Conservation (phyloP, 2,888 invertebrate genomes). For the Teleogryllus oceanicus region DNA sequence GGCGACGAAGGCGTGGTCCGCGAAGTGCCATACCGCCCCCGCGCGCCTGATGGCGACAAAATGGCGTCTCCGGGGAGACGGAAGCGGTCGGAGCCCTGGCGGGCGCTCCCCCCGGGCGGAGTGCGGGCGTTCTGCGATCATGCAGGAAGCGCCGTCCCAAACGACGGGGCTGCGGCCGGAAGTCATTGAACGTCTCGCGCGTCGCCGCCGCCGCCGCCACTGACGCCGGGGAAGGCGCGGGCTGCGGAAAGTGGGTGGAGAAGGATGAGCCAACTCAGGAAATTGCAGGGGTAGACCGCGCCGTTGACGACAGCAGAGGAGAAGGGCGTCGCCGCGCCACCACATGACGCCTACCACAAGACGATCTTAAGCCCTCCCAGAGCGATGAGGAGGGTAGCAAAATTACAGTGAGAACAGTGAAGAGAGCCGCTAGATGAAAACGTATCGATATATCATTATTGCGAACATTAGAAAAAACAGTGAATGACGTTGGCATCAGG, state of each 20-base stretch:
- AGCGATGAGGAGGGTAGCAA: no score
- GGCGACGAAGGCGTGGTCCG: neutral
- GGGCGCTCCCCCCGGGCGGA: neutral
- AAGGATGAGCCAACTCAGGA: neutral
- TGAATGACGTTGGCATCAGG: no score
- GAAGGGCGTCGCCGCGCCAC: no score
- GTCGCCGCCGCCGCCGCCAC: no score
- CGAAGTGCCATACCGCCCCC: neutral
- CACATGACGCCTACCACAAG: no score
- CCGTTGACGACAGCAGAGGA: neutral
- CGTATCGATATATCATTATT: no score
- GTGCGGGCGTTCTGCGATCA: conserved; percentile 20
- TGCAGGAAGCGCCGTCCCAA: conserved; percentile 12
- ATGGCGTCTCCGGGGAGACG: conserved; percentile 42
- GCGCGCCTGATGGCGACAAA: conserved; percentile 40
- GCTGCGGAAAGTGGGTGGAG: no score
- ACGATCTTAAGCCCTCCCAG: no score
- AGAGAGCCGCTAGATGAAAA: no score
- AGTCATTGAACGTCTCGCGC: neutral
- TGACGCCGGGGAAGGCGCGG: no score
- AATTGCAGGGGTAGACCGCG: neutral
- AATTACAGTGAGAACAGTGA: no score
- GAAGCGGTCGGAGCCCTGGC: conserved; percentile 27
- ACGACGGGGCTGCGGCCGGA: neutral
- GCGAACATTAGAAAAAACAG: no score